A percentile compares a stretch with the other conserved stretches of the same genome.
These are phyloP conservation scores for Nematopogon swammerdamellus DNA, from an alignment of 2,888 invertebrate genomes.

Conservation along the genomic window DNA sequence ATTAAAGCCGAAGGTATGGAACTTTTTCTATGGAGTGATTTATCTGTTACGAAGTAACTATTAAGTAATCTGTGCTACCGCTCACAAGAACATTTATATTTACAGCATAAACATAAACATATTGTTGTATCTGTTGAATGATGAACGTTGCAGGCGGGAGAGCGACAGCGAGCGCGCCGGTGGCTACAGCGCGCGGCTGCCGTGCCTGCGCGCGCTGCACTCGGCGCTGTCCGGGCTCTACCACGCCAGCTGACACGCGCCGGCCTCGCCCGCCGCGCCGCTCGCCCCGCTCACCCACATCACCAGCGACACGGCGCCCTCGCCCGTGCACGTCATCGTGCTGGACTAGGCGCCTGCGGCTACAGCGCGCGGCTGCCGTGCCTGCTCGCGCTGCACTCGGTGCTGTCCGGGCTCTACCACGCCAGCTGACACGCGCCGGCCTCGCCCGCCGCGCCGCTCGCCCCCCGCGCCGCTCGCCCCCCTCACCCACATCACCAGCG, in stretches of 20 bases:
- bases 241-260: conserved; percentile 39
- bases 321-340: too few relatives aligned
- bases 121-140: too few relatives aligned
- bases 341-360: conserved; percentile 23
- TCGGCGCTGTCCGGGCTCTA: conserved; percentile 83
- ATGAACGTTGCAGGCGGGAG: conserved; percentile 51
- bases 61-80: too few relatives aligned
- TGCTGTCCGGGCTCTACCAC: conserved; percentile 73
- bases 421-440: conserved; percentile 33
- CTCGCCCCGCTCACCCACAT: too few relatives aligned
- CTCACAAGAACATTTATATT: too few relatives aligned
- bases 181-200: conserved; percentile 78
- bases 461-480: too few relatives aligned
- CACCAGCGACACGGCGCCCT: too few relatives aligned
- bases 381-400: conserved; percentile 83
- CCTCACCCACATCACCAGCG: too few relatives aligned
- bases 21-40: too few relatives aligned
- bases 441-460: not conserved
- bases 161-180: conserved; percentile 77
- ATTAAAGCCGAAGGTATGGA: too few relatives aligned
- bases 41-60: too few relatives aligned
- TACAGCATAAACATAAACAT: too few relatives aligned
- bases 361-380: conserved; percentile 81
- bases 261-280: conserved; percentile 2
- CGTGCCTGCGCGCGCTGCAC: conserved; percentile 83